Evolutionary conservation across 1,140 invertebrate species (phyloP).

Genomic region (Drosophila navojoa): DNA sequence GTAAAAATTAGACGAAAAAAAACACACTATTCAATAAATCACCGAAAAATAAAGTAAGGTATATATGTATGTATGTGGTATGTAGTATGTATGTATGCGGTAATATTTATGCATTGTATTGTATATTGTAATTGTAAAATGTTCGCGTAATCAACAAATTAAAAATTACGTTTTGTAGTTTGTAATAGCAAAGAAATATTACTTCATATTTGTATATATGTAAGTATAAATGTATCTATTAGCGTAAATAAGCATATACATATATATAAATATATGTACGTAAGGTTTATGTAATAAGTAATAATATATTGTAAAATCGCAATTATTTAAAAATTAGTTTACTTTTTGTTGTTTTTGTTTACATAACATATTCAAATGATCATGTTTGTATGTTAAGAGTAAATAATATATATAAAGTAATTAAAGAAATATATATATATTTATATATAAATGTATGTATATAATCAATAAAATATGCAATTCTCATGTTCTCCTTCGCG

Average conservation of each 20-base stretch:
- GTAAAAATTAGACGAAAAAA: conserved; percentile 72
- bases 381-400: conserved; percentile 67
- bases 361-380: conserved; percentile 54
- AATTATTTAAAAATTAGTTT: conserved; percentile 75
- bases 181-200: conserved; percentile 65
- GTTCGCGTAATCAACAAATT: conserved; percentile 70
- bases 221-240: conserved; percentile 78
- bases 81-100: conserved; percentile 56
- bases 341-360: conserved; percentile 45
- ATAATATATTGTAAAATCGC: conserved; percentile 81
- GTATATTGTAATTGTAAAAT: conserved; percentile 62
- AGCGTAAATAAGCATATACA: conserved; percentile 53
- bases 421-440: conserved; percentile 47
- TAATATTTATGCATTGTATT: conserved; percentile 66
- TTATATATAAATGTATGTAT: conserved; percentile 48
- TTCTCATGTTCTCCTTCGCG: conserved; percentile 32
- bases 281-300: conserved; percentile 66
- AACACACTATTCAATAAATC: conserved; percentile 77
- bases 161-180: conserved; percentile 72
- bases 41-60: conserved; percentile 78
- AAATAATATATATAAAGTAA: conserved; percentile 72
- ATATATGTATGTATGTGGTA: conserved; percentile 66
- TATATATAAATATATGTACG: conserved; percentile 22
- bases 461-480: conserved; percentile 76
- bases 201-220: conserved; percentile 69